Evolutionary conservation across 2,888 invertebrate species (phyloP).

Genomic region (Dynastes tityus): DNA sequence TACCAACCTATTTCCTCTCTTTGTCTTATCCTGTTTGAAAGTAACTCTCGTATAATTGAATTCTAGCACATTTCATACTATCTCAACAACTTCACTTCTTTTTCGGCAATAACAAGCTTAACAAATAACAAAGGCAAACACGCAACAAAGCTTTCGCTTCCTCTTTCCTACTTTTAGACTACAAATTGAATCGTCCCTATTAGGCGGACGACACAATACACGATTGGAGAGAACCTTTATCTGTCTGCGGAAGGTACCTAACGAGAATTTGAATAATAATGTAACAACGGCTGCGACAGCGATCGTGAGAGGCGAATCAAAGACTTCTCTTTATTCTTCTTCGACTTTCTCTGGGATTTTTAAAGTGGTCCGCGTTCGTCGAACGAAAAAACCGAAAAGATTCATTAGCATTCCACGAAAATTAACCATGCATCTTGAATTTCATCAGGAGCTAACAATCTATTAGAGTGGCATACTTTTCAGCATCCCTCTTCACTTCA

Average conservation of each 20-base stretch:
- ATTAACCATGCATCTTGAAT: constrained; percentile 57
- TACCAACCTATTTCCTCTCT: too few relatives aligned
- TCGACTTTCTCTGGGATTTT: constrained; percentile 23
- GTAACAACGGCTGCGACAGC: background rate
- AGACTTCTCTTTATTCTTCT: constrained; percentile 3
- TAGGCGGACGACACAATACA: background rate
- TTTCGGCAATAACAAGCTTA: too few relatives aligned
- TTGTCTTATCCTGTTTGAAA: too few relatives aligned
- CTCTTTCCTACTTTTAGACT: background rate
- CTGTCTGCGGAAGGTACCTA: background rate
- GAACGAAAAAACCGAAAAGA: constrained; percentile 26
- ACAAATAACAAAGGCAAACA: too few relatives aligned
- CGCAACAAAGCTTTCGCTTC: background rate
- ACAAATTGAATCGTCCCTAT: constrained; percentile 15
- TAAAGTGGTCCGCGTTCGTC: constrained; percentile 23
- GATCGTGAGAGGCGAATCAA: constrained; percentile 22
- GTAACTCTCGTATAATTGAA: too few relatives aligned
- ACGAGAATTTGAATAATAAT: constrained; percentile 23
- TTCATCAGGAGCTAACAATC: constrained; percentile 59
- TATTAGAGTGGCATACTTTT: constrained; percentile 55
- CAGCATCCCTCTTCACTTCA: constrained; percentile 34
- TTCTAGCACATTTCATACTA: too few relatives aligned
- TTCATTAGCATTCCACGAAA: constrained; percentile 55
- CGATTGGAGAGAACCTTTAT: constrained; percentile 1
- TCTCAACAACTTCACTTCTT: too few relatives aligned